Evolutionary conservation across 2,113 vertebrate species (phyloP), one percentile per base, ranked within the genome.

Genomic region (Ophthalmolycus amberensis): DNA sequence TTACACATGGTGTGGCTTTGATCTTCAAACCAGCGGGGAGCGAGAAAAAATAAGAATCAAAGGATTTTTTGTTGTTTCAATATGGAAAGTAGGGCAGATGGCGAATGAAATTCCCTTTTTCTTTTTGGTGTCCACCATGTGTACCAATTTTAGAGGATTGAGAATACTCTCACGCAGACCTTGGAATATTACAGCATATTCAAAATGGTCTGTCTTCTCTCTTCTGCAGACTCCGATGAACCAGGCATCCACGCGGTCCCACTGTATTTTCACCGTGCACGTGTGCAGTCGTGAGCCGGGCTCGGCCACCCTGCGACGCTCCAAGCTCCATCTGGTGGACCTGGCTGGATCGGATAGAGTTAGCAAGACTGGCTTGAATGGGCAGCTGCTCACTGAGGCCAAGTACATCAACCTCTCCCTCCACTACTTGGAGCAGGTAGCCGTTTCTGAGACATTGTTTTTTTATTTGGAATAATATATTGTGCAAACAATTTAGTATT

Each of bases 371-470:
- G 97, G 98, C 68, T 93, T 97, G 8, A 96, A 96, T 37, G 98
- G 98, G 10, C 96, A 95, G 52, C 94, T 96, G 38, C 94, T 99
- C 34, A 99, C 97, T 4, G 98, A 99, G 74, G 98, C 98, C 85
- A 99, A 99, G 88, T 99, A 98, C 72, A 99, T 99, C 90, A 99
- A 99, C 92, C 85, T 98, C 37, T 99, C 98, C 0, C 94, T 99
- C 1, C 97, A 98, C 91, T 98, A 96, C 92, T 92, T 99, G 85
- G 98, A 99, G 77, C 98, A 99, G 98, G 98, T 99, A 72, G 42
- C 1, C 32, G 15, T 20, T 8, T 15, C 7, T 42, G 14, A 25
- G 8, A 65, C 16, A 11, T 6, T 0, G 4, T 15, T 54, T 62
- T 37, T 67, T 8, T 0, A 44, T 54, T 64, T 34, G 9, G 42